Base-by-base conservation (phyloP, 2,113 vertebrate species). In the Craseonycteris thonglongyai region DNA sequence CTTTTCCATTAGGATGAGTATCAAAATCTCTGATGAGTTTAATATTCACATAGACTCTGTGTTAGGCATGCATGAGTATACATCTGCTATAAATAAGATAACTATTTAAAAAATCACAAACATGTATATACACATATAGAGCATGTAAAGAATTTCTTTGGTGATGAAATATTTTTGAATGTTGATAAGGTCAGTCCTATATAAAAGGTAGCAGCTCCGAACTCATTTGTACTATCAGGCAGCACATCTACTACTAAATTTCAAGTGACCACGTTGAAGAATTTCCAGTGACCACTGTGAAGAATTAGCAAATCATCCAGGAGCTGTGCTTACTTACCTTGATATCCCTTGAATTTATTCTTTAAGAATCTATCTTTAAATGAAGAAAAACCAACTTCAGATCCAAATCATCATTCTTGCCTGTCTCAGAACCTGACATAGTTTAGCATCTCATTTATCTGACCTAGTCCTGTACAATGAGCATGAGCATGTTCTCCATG, bases 311-410 rank as follows among this genome's bases (percentile, higher is more conserved):
- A 28, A 74, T 35, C 33, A 65, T 12, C 4, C 58, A 22, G 6
- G 3, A 66, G 1, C 2, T 74, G 4, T 45, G n/a, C 40, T 30
- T 92, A 61, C 6, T 28, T 26, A 54, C 5, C 58, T 7, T n/a
- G n/a, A n/a, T 3, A n/a, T 51, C 68, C 49, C 18, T 68, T 49
- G 56, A 28, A 58, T 74, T 69, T 76, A 81, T 24, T 83, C 11
- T 38, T 59, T 74, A 6, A 92, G 38, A 56, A 59, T 56, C 33
- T 33, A 51, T 58, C 40, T 65, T 88, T 81, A 81, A 82, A 56
- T 47, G 49, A 88, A 58, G 24, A 33, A 59, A 84, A 59, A 45
- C 45, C 56, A 42, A 22, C 24, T 26, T 74, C 28, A 13, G 22
- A 76, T 84, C 49, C 21, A 63, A 87, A 35, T 81, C 28, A 21